A percentile compares a stretch with the other conserved stretches of the same genome.
Evolutionary conservation across 2,797 vertebrate genomes (phyloP).

Genomic region (Oceanodroma leucorhoa): DNA sequence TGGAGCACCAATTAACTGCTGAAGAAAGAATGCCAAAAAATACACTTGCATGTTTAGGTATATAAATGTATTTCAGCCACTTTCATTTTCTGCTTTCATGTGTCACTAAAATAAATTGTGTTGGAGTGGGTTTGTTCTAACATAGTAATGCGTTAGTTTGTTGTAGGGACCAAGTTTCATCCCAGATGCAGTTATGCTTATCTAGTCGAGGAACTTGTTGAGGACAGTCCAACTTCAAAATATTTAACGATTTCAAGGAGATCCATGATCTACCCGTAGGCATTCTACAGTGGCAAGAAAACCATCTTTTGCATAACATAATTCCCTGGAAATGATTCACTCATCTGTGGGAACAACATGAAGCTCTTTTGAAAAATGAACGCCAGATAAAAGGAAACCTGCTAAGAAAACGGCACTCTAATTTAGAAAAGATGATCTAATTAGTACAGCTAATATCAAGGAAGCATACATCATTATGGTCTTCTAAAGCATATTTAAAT

Average conservation of each 20-base stretch:
- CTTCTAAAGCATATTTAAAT: conserved; percentile 59
- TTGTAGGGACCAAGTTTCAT: not conserved
- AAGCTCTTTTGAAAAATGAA: conserved; percentile 53
- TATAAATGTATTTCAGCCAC: not conserved
- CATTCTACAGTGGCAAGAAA: not conserved
- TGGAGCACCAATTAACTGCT: not conserved
- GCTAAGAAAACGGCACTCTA: conserved; percentile 61
- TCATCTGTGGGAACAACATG: conserved; percentile 30
- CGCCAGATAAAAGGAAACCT: conserved; percentile 66
- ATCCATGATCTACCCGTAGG: not conserved
- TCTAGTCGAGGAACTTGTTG: not conserved
- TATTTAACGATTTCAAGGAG: not conserved
- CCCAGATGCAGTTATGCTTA: not conserved
- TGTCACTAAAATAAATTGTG: not conserved
- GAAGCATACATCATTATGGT: conserved; percentile 60
- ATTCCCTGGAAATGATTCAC: conserved; percentile 60
- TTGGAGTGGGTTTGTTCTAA: not conserved
- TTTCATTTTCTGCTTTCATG: not conserved
- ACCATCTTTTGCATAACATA: not conserved
- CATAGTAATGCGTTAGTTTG: not conserved
- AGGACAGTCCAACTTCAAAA: not conserved
- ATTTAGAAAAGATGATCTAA: conserved; percentile 66
- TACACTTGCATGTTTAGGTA: not conserved
- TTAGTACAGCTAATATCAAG: conserved; percentile 66
- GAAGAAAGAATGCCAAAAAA: not conserved